Conservation (phyloP, 1,140 invertebrate species). For the Paracyclopina nana region DNA sequence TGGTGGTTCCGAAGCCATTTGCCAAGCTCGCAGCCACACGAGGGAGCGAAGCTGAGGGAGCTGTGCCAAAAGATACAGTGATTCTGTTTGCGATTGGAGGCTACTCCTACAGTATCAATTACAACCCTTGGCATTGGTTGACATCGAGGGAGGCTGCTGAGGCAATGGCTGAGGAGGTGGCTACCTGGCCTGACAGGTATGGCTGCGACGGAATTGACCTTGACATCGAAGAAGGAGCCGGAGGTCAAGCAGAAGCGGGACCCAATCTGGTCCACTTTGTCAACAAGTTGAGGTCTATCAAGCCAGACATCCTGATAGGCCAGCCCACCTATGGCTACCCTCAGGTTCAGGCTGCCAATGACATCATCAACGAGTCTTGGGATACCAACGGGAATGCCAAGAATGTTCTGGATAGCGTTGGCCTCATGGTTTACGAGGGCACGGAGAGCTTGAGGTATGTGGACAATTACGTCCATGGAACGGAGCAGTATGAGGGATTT, state of each 20-base stretch:
- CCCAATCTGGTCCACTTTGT: slow-evolving; percentile 11
- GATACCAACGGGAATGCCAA: background rate
- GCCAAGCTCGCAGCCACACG: background rate
- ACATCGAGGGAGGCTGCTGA: background rate
- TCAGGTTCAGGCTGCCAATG: slow-evolving; percentile 7
- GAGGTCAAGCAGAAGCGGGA: slow-evolving; percentile 1
- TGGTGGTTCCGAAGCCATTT: slow-evolving; percentile 1
- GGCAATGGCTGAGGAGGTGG: slow-evolving; percentile 6
- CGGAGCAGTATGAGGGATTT: slow-evolving; percentile 4
- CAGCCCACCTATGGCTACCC: slow-evolving; percentile 13
- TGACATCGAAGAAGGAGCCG: slow-evolving; percentile 15
- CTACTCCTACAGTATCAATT: slow-evolving; percentile 10
- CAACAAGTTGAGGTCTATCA: background rate
- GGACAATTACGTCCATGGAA: slow-evolving; percentile 2
- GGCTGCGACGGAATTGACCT: slow-evolving; percentile 8
- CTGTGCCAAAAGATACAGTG: slow-evolving; percentile 8
- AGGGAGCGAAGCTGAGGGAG: slow-evolving; percentile 6
- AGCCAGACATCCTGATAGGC: slow-evolving; percentile 6
- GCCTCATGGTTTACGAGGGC: slow-evolving; percentile 11
- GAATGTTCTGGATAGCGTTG: background rate
- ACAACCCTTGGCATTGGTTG: slow-evolving; percentile 11
- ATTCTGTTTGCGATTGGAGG: slow-evolving; percentile 12
- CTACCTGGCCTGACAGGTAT: slow-evolving; percentile 3
- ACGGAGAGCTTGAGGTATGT: slow-evolving; percentile 9
- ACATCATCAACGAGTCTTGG: slow-evolving; percentile 9